A percentile compares a stretch with the other conserved stretches of the same genome.
Conservation (phyloP, 1,140 invertebrate species). For the Hestina assimilis region DNA sequence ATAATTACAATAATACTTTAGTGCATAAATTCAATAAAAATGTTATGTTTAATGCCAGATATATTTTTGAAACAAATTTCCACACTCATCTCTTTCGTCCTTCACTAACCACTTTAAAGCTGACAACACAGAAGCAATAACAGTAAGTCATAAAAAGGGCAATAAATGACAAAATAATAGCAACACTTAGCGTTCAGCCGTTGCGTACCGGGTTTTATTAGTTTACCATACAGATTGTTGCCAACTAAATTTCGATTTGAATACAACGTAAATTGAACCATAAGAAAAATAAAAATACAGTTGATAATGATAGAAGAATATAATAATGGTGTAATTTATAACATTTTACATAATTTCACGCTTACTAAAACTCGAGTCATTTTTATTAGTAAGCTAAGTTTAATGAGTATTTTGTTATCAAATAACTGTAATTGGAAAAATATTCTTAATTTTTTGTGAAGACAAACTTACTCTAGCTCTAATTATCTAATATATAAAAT, state of each 20-base stretch:
- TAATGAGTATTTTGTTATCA: too few relatives aligned
- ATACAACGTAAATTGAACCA: background rate
- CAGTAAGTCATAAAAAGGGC: conserved; percentile 13
- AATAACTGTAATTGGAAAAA: too few relatives aligned
- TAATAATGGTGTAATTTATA: conserved; percentile 1
- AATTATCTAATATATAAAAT: too few relatives aligned
- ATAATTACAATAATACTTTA: too few relatives aligned
- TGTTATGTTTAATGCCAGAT: too few relatives aligned
- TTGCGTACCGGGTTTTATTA: conserved; percentile 7
- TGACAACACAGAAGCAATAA: conserved; percentile 2
- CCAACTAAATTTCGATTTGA: background rate
- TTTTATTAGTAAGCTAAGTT: conserved; percentile 17
- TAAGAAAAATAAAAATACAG: background rate
- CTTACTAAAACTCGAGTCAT: conserved; percentile 19
- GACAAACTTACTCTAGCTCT: too few relatives aligned
- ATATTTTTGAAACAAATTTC: background rate
- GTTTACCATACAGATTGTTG: conserved; percentile 3
- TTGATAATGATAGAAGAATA: background rate
- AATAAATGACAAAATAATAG: conserved; percentile 12
- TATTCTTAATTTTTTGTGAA: too few relatives aligned
- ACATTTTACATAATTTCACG: conserved; percentile 18
- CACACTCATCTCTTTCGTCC: background rate
- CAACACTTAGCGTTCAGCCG: background rate
- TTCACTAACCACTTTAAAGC: background rate
- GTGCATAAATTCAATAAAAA: too few relatives aligned